phyloP scores from a whole-genome alignment of 2,113 vertebrate genomes.

The Pampusana beccarii region DNA sequence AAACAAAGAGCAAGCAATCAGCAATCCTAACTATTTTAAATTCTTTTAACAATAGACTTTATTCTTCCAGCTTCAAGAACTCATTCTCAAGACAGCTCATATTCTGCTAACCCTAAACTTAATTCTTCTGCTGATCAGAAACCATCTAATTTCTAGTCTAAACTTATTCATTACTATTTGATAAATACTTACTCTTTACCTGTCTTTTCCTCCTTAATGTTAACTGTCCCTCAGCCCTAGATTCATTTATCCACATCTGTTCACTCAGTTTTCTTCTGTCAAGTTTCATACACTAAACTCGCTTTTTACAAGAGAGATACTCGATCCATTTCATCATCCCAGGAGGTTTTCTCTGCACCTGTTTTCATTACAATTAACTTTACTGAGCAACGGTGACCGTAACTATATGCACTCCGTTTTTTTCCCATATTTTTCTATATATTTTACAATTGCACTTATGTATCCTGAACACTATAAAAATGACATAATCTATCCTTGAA shows the following conservation, averaged over 20 bases:
- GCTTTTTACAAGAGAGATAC: neutral
- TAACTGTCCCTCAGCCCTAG: neutral
- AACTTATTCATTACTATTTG: neutral
- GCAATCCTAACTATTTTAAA: neutral
- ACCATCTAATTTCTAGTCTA: neutral
- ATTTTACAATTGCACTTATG: neutral
- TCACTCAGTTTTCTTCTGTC: neutral
- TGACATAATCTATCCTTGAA: no score
- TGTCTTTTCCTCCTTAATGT: neutral
- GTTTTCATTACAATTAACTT: neutral
- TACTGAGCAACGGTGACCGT: neutral
- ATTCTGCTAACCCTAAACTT: neutral
- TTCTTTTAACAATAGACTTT: neutral
- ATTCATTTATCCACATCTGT: neutral
- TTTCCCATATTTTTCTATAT: neutral
- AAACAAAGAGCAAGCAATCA: neutral
- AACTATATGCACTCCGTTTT: neutral
- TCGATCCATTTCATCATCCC: neutral
- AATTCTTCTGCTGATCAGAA: neutral
- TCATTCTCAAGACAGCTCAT: neutral
- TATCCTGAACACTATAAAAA: neutral
- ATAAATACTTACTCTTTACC: neutral
- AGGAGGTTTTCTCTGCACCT: neutral
- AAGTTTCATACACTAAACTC: neutral
- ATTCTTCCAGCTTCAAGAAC: neutral